phyloP scores from a whole-genome alignment of 23 tunicate species.

The Pegea sp. region DNA sequence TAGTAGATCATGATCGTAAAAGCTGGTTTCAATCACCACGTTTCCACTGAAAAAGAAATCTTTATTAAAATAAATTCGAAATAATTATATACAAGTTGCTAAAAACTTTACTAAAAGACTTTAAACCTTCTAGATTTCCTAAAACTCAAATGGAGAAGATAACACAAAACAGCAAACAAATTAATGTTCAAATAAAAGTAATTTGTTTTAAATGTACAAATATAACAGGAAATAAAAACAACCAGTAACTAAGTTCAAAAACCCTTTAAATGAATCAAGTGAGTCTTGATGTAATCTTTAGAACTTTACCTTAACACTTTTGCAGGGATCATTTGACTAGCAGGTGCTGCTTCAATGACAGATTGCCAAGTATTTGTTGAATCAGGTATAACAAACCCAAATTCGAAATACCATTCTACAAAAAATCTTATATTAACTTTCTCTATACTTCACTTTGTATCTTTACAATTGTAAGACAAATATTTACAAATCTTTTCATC shows the following conservation, averaged over 20 bases:
- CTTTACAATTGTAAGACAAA: neutral
- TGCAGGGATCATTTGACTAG: conserved; percentile 86
- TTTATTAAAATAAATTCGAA: neutral
- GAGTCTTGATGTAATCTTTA: too few species aligned
- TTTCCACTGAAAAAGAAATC: conserved; percentile 46
- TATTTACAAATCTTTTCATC: too few species aligned
- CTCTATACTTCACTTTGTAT: neutral
- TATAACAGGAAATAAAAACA: too few species aligned
- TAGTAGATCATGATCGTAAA: conserved; percentile 49
- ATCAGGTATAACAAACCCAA: conserved; percentile 97
- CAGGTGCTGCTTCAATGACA: conserved; percentile 91
- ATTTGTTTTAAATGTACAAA: too few species aligned
- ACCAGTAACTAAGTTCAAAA: too few species aligned
- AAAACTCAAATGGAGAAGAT: too few species aligned
- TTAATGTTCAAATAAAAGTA: too few species aligned
- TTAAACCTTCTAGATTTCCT: too few species aligned
- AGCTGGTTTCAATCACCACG: conserved; percentile 90
- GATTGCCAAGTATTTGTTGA: conserved; percentile 98
- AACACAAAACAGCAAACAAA: too few species aligned
- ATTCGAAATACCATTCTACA: conserved; percentile 96
- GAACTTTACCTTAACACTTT: conserved; percentile 38
- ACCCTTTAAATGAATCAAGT: too few species aligned
- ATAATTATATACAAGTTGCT: too few species aligned
- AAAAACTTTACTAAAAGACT: too few species aligned
- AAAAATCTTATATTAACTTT: conserved; percentile 1